Evolutionary conservation across 2,797 vertebrate genomes (phyloP), one percentile per base, ranked within the genome.

Genomic region (Chloroceryle inda): DNA sequence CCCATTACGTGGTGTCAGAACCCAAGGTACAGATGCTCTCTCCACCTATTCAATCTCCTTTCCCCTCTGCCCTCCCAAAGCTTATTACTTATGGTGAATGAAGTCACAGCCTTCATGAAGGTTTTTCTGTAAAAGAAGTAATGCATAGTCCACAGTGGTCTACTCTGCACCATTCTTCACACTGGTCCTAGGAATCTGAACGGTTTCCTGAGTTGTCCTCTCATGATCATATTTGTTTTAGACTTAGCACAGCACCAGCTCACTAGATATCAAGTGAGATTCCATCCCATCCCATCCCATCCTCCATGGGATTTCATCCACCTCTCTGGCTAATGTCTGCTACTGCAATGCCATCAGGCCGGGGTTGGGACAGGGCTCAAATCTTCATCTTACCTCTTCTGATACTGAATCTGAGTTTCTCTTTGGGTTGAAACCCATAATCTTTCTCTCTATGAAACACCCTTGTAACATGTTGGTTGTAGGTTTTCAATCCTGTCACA

Each of bases 1-100:
- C 61, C 45, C 69, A 42, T 63, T 64, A 82, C 23, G 49, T 6
- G 27, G 44, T 13, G 37, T 91, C 33, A 89, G 69, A 92, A 52
- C 19, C 82, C 78, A 89, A 85, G 63, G 68, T 87, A 77, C 13
- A 89, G 87, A 91, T 66, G 19, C 7, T 77, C 10, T 53, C 33
- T 89, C 71, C 29, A 66, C 23, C 42, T 89, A 23, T 78, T 27
- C 12, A 35, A 31, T 29, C 19, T 89, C 47, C 9, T 26, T 88
- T 85, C 13, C 22, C 4, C 13, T 50, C 59, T 69, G 10, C 13
- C 10, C 19, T 63, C 45, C 44, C 56, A 64, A 88, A 55, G 6
- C 29, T 49, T 49, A 50, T 19, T 35, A 27, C 35, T 71, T 71
- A 55, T 2, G 16, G 22, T 47, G 64, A 76, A 42, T 10, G 40